A percentile compares a stretch with the other conserved stretches of the same genome.
Conservation (phyloP, 2,113 vertebrate species). For the Myiagra hebetior region DNA sequence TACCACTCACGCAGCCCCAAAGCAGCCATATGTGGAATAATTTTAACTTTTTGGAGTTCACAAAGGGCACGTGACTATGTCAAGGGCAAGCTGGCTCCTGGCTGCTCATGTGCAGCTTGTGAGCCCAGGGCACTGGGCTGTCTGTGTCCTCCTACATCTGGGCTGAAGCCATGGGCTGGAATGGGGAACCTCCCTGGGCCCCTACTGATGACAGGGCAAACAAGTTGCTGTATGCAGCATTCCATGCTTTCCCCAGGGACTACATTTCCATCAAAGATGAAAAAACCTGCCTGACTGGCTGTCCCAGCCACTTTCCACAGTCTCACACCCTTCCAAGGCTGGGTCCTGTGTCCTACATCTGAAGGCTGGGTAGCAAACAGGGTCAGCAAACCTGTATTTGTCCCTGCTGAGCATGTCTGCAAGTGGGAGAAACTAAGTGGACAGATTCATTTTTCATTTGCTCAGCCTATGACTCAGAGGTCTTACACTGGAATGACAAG, state of each 20-base stretch:
- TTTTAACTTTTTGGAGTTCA: background rate
- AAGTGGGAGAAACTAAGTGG: background rate
- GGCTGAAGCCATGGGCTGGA: background rate
- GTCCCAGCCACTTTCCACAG: background rate
- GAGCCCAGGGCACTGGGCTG: background rate
- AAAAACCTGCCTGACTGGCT: conserved; percentile 38
- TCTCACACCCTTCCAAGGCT: background rate
- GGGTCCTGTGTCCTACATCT: background rate
- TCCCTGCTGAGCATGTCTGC: background rate
- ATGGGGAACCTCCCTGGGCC: background rate
- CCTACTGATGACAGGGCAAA: background rate
- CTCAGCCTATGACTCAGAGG: background rate
- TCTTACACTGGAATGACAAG: background rate
- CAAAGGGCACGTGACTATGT: background rate
- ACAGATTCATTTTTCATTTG: background rate
- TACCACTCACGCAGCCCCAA: background rate
- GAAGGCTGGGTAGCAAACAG: background rate
- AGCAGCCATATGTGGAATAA: background rate
- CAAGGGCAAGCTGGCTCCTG: background rate
- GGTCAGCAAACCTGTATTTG: background rate
- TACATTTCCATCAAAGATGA: conserved; percentile 8
- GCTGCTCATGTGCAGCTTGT: background rate
- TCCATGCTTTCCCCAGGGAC: background rate
- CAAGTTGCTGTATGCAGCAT: background rate
- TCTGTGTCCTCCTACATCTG: background rate